Evolutionary conservation across 2,888 invertebrate species (phyloP).

Genomic region (Elgonia sp.): DNA sequence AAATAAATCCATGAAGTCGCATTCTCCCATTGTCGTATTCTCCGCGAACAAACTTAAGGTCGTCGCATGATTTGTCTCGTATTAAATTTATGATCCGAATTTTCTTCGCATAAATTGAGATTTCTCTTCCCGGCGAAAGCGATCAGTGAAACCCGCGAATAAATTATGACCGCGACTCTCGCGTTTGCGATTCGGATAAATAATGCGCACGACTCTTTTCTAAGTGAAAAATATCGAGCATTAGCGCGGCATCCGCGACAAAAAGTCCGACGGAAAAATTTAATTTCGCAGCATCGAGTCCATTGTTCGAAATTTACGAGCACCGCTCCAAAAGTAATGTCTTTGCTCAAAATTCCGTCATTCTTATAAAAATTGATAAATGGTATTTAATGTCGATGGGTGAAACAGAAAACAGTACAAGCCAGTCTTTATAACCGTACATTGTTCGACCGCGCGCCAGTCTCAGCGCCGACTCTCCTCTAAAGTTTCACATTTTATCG

Average conservation of each 20-base stretch:
- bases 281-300: conserved; percentile 60
- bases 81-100: conserved; percentile 73
- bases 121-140: conserved; percentile 57
- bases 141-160: conserved; percentile 63
- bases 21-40: conserved; percentile 70
- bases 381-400: conserved; percentile 59
- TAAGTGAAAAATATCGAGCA: conserved; percentile 59
- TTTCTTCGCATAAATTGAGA: conserved; percentile 74
- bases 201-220: conserved; percentile 48
- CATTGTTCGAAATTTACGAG: conserved; percentile 63
- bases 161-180: conserved; percentile 53
- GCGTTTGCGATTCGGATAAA: conserved; percentile 53
- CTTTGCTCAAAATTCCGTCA: conserved; percentile 45
- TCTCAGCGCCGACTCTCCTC: conserved; percentile 74
- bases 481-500: conserved; percentile 83
- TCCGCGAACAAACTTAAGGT: conserved; percentile 79
- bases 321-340: conserved; percentile 39
- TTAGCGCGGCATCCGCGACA: conserved; percentile 34
- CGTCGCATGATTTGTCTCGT: conserved; percentile 72
- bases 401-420: conserved; percentile 58
- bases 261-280: conserved; percentile 44
- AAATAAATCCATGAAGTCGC: conserved; percentile 68
- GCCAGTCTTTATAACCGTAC: conserved; percentile 79
- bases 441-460: conserved; percentile 52
- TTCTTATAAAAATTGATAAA: conserved; percentile 71